These are phyloP conservation scores for Tragelaphus eurycerus DNA, from an alignment of 2,797 vertebrate genomes.

Conservation along the genomic window DNA sequence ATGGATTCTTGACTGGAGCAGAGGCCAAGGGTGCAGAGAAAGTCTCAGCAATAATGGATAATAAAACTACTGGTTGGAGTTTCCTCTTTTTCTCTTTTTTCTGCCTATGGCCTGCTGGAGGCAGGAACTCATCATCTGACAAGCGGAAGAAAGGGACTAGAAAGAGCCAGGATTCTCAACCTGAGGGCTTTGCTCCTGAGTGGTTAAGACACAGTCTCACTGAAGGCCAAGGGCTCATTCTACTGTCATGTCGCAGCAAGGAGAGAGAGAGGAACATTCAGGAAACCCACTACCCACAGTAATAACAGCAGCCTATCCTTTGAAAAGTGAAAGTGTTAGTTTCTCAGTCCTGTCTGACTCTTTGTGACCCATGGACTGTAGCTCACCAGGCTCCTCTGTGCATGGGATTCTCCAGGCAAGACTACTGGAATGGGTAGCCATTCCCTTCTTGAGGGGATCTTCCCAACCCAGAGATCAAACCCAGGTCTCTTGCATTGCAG, in stretches of 20 bases:
- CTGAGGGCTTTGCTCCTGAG: not conserved
- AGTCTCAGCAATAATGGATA: not conserved
- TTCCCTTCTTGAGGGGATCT: not conserved
- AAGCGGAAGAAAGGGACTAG: not conserved
- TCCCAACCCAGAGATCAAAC: not conserved
- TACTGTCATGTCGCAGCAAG: not conserved
- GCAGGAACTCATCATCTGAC: not conserved
- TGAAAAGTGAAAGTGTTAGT: not conserved
- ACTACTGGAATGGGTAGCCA: not conserved
- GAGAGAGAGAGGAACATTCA: not conserved
- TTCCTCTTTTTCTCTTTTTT: constrained; percentile 8
- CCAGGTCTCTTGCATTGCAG: not conserved
- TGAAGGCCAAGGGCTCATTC: not conserved
- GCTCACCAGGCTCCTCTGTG: not conserved
- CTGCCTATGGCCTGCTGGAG: not conserved
- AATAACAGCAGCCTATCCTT: not conserved
- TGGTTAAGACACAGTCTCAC: not conserved
- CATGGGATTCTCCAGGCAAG: not conserved
- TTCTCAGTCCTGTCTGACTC: not conserved
- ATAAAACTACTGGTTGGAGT: constrained; percentile 45
- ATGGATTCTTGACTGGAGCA: not conserved
- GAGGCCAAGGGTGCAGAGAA: constrained; percentile 51
- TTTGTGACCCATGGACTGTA: not conserved
- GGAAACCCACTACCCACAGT: not conserved
- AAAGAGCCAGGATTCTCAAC: not conserved